Evolutionary conservation across 92 coral and sea anemone species (phyloP), one percentile per base, ranked within the genome.

Genomic region (Galaxea fascicularis): DNA sequence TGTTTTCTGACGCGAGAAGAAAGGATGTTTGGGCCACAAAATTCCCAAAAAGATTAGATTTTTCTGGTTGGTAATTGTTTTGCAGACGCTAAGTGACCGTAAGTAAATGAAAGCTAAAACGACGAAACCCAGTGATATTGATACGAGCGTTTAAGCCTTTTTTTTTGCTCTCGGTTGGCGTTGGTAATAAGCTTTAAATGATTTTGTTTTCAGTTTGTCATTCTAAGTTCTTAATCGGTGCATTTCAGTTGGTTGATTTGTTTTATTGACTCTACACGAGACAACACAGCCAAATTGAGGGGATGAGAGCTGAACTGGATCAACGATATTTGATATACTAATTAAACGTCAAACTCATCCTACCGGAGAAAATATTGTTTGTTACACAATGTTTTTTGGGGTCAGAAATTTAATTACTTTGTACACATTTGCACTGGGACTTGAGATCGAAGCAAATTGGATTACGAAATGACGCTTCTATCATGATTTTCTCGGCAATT

Each of bases 21-120:
- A 22, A 26, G 57, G 9, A 20, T 82, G 65, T 18, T 47, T 53
- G n/a, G 12, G 27, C 60, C 63, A 65, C 54, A 20, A 51, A 17
- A 52, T 51, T 26, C 75, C 51, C 27, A n/a, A 35, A 62, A 31
- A 29, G 41, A 10, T 56, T 52, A 20, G 57, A 79, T 29, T 47
- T 45, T 45, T 71, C 46, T 79, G 84, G 24, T n/a, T 65, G 46
- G 3, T 66, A 79, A 65, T 79, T 51, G 45, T 79, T 20, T 66
- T 29, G 47, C 45, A 44, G 82, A 45, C 69, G 29, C 25, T 27
- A 2, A 8, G 69, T 22, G 69, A 25, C 35, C 69, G 12, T 18
- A 8, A 2, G 44, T 21, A 59, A 58, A 20, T 78, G 44, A n/a
- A 64, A 4, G 13, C 17, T 13, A 65, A 30, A 52, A 29, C 8